Evolutionary conservation across 2,797 vertebrate genomes (phyloP), one percentile per base, ranked within the genome.

Genomic region (Garrulus glandarius): DNA sequence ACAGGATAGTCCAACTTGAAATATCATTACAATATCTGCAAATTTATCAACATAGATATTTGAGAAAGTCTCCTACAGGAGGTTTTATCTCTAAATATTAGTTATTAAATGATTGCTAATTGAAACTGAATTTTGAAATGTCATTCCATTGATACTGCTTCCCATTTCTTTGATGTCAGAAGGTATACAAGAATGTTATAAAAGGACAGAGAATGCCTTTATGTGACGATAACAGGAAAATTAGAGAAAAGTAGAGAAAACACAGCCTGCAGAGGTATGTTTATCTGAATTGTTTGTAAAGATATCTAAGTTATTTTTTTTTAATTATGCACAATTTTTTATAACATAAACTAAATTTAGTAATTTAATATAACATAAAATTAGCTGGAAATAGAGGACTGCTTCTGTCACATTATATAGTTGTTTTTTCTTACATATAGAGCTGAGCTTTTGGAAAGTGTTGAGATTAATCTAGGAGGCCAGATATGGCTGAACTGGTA

Each of bases 201-300:
- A 83, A 68, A 69, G 14, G 20, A 22, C 4, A 39, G 7, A 55
- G 10, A 81, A 56, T 34, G 12, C 13, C 17, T 41, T 34, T 37
- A 24, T 18, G 14, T 15, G 10, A 86, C 5, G 13, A 53, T 34
- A 76, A n/a, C 15, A 67, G 52, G 11, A 71, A 78, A 92, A 53
- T n/a, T 0, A 12, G n/a, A n/a, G n/a, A n/a, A n/a, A n/a, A n/a
- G 2, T 19, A n/a, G 6, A 64, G 30, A 44, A 43, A 79, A 47
- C 5, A 56, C 29, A 69, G 6, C 3, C 6, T 39, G 11, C 7
- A 36, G 9, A 57, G 8, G 36, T n/a, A 41, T 22, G 22, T 46
- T 47, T 68, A 43, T 43, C 6, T 39, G 39, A 69, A 17, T 34
- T 56, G 1, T 39, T 53, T 44, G 6, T 15, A 67, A 89, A 74